These are phyloP conservation scores for Dallia pectoralis DNA, from an alignment of 2,797 vertebrate species.

Conservation along the genomic window DNA sequence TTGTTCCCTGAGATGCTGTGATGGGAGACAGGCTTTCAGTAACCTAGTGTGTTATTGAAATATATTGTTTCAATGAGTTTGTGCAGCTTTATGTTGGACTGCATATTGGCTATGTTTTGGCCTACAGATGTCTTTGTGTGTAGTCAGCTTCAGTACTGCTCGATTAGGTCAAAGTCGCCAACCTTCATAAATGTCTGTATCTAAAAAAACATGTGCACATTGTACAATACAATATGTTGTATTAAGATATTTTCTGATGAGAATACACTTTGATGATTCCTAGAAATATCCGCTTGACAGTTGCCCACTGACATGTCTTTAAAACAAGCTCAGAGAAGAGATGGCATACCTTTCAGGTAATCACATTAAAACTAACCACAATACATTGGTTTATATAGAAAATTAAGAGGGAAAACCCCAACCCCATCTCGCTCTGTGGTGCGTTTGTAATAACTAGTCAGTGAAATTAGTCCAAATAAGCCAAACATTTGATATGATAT, in stretches of 20 bases:
- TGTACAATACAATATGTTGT: no score
- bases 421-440: no score
- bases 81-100: neutral
- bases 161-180: neutral
- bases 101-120: no score
- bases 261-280: neutral
- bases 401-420: conserved; percentile 32
- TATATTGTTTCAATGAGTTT: no score
- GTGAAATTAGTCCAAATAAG: no score
- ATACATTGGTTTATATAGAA: conserved; percentile 25
- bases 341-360: conserved; percentile 20
- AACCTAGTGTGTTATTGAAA: no score
- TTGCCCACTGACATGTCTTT: conserved; percentile 8
- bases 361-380: conserved; percentile 27
- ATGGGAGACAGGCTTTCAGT: neutral
- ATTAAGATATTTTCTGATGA: neutral
- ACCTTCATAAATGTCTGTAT: no score
- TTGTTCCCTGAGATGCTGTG: neutral
- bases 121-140: neutral
- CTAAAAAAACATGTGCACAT: no score
- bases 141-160: neutral
- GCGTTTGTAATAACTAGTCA: no score
- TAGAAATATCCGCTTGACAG: neutral
- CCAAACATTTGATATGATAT: no score
- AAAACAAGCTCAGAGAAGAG: conserved; percentile 10